These are phyloP conservation scores for Phragmatobia fuliginosa DNA, from an alignment of 2,888 invertebrate genomes.

Conservation along the genomic window DNA sequence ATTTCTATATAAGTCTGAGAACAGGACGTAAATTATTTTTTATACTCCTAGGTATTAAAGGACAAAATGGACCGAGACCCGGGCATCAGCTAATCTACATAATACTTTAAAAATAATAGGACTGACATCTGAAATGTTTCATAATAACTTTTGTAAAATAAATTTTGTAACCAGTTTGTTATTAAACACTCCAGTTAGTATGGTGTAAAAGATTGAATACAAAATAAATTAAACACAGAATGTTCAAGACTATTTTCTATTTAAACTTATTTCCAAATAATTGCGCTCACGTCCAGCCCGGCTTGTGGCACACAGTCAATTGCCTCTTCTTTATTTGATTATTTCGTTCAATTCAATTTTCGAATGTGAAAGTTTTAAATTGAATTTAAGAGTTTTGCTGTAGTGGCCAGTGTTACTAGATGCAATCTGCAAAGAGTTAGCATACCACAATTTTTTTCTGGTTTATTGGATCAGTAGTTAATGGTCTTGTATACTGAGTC, in stretches of 20 bases:
- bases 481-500: background rate
- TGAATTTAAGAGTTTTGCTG: background rate
- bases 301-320: background rate
- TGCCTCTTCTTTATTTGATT: background rate
- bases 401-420: background rate
- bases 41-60: too few species aligned
- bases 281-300: background rate
- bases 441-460: background rate
- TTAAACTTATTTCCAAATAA: background rate
- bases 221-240: background rate
- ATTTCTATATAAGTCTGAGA: too few species aligned
- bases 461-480: background rate
- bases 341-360: conserved; percentile 1
- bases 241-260: background rate
- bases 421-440: background rate
- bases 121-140: too few species aligned
- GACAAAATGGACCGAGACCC: too few species aligned
- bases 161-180: background rate
- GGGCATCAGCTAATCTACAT: too few species aligned
- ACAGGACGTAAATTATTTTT: too few species aligned
- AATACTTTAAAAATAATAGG: too few species aligned
- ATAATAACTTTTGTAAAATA: background rate
- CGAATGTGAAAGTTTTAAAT: conserved; percentile 1
- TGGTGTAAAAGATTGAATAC: background rate
- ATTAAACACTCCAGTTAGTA: background rate